A percentile compares a stretch with the other conserved stretches of the same genome.
phyloP scores from a whole-genome alignment of 2,888 invertebrate species.

The Unio pictorum region DNA sequence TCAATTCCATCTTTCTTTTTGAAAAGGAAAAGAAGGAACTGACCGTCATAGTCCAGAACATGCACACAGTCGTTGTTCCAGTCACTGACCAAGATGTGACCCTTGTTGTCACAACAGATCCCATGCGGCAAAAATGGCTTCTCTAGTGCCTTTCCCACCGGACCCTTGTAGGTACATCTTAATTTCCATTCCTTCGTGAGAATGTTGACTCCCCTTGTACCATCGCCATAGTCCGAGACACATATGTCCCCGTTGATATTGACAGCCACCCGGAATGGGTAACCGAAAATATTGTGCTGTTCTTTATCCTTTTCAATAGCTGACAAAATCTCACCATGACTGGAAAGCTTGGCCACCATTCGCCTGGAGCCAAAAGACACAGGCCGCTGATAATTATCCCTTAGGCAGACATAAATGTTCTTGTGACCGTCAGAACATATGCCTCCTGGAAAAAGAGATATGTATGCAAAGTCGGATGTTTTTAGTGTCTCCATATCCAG shows the following conservation, averaged over 20 bases:
- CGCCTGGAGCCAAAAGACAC: slow-evolving; percentile 26
- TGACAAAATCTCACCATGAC: slow-evolving; percentile 34
- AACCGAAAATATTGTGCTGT: slow-evolving; percentile 33
- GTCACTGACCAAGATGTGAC: slow-evolving; percentile 38
- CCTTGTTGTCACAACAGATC: slow-evolving; percentile 34
- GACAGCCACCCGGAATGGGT: slow-evolving; percentile 36
- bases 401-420: slow-evolving; percentile 38
- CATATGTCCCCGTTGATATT: slow-evolving; percentile 35
- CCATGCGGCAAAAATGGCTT: slow-evolving; percentile 43
- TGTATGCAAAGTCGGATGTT: slow-evolving; percentile 36
- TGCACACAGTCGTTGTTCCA: slow-evolving; percentile 46
- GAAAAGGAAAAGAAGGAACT: slow-evolving; percentile 30
- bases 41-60: slow-evolving; percentile 32
- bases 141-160: slow-evolving; percentile 18
- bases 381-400: slow-evolving; percentile 31
- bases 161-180: slow-evolving; percentile 28
- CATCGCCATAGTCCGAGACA: slow-evolving; percentile 37
- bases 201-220: slow-evolving; percentile 32
- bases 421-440: slow-evolving; percentile 23
- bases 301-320: slow-evolving; percentile 35
- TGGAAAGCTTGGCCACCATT: slow-evolving; percentile 36
- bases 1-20: slow-evolving; percentile 29
- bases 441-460: slow-evolving; percentile 34
- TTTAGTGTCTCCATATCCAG: slow-evolving; percentile 32
- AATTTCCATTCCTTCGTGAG: slow-evolving; percentile 27